These are phyloP conservation scores for Tortrix viridana DNA, from an alignment of 2,888 invertebrate species.

Conservation along the genomic window DNA sequence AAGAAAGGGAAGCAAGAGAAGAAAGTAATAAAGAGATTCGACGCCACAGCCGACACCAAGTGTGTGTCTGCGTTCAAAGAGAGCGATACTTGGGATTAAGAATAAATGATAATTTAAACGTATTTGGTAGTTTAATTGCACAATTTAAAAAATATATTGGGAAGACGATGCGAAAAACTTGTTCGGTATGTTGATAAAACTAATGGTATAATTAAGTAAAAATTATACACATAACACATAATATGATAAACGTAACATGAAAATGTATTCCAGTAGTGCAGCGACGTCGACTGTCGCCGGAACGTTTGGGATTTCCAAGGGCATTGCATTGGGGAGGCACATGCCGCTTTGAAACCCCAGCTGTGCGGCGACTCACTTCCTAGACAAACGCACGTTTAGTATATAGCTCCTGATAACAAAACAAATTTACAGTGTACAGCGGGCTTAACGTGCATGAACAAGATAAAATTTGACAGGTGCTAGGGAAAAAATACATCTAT, in stretches of 20 bases:
- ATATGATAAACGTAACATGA: no score
- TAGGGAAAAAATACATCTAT: no score
- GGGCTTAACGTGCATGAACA: no score
- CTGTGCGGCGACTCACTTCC: constrained; percentile 84
- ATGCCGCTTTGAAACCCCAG: constrained; percentile 93
- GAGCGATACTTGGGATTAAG: constrained; percentile 36
- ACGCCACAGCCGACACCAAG: constrained; percentile 13
- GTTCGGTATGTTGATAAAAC: no score
- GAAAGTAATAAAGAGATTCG: constrained; percentile 33
- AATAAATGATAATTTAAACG: constrained; percentile 21
- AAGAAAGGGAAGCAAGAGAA: constrained; percentile 19
- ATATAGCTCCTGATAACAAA: no score
- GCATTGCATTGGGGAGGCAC: constrained; percentile 90
- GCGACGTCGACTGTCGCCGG: constrained; percentile 68
- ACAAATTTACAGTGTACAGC: no score
- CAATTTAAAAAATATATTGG: no score
- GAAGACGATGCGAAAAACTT: no score
- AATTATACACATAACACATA: no score
- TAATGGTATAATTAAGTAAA: no score
- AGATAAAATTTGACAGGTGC: no score
- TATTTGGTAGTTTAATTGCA: constrained; percentile 15
- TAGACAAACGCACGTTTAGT: background rate
- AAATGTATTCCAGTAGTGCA: background rate
- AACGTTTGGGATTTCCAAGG: constrained; percentile 94
- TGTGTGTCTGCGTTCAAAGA: constrained; percentile 34